phyloP scores from a whole-genome alignment of 2,888 invertebrate species.

The Rhagophthalmus giganteus region DNA sequence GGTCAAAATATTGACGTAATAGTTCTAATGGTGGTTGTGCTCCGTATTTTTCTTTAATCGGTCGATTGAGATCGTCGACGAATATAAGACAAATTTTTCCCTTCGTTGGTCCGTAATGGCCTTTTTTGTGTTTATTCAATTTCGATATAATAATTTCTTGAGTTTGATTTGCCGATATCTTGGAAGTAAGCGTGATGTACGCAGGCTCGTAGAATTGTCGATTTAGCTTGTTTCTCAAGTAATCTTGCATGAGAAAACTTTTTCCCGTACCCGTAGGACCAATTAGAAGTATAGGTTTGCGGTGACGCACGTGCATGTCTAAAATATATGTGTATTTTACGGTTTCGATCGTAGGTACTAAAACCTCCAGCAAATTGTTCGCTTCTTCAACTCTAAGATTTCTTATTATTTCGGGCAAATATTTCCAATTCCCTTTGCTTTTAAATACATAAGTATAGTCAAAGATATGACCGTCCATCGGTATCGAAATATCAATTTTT shows the following conservation, averaged over 20 bases:
- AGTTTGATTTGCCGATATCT: conserved; percentile 79
- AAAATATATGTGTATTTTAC: conserved; percentile 77
- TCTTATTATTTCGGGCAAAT: conserved; percentile 78
- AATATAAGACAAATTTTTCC: conserved; percentile 76
- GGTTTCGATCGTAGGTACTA: conserved; percentile 86
- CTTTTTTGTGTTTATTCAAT: conserved; percentile 69
- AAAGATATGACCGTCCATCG: conserved; percentile 74
- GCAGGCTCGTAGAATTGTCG: conserved; percentile 73
- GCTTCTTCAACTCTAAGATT: conserved; percentile 65
- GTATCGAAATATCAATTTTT: conserved; percentile 74
- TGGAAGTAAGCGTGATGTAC: conserved; percentile 81
- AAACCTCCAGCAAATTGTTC: conserved; percentile 67
- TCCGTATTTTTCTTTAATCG: conserved; percentile 78
- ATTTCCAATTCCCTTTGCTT: conserved; percentile 84
- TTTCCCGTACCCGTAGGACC: conserved; percentile 89
- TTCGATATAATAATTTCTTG: conserved; percentile 77
- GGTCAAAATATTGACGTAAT: conserved; percentile 79
- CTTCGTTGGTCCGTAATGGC: conserved; percentile 74
- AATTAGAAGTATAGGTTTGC: conserved; percentile 69
- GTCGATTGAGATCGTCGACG: conserved; percentile 88
- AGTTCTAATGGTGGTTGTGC: conserved; percentile 86
- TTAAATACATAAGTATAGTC: conserved; percentile 79
- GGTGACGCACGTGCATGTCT: conserved; percentile 71
- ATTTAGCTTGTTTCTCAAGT: conserved; percentile 68
- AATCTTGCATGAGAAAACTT: conserved; percentile 76